These are phyloP conservation scores for Lordiphosa andalusiaca DNA, from an alignment of 2,888 invertebrate genomes.

Conservation along the genomic window DNA sequence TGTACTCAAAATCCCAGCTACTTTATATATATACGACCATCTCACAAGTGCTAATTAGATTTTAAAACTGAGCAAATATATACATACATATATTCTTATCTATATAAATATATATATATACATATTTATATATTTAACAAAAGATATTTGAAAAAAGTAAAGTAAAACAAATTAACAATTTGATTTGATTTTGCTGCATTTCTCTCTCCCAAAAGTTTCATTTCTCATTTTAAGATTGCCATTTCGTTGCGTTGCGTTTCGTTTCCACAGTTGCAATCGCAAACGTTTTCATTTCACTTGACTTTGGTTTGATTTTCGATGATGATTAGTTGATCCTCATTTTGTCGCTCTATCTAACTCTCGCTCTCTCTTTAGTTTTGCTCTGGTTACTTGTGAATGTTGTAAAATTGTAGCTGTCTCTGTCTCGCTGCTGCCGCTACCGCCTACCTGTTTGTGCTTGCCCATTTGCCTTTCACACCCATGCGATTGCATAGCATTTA, in stretches of 20 bases:
- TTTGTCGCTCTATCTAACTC: constrained; percentile 13
- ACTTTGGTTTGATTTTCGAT: constrained; percentile 8
- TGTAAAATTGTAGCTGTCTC: constrained; percentile 17
- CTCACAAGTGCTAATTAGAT: constrained; percentile 81
- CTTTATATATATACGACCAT: constrained; percentile 78
- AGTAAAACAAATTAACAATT: constrained; percentile 33
- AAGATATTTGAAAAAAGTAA: constrained; percentile 23
- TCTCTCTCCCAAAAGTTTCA: constrained; percentile 19
- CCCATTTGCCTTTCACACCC: not conserved
- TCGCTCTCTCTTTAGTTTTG: constrained; percentile 18
- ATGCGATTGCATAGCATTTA: constrained; percentile 20
- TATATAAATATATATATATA: constrained; percentile 20
- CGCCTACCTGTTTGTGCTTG: constrained; percentile 1
- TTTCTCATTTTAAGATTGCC: not conserved
- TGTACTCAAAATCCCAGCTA: constrained; percentile 43
- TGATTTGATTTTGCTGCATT: constrained; percentile 48
- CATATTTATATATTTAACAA: constrained; percentile 16
- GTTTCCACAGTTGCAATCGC: constrained; percentile 20
- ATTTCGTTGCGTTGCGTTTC: constrained; percentile 19
- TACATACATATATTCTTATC: constrained; percentile 8
- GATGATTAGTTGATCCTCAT: not conserved
- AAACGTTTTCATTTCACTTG: constrained; percentile 26
- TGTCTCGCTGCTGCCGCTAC: too few relatives aligned
- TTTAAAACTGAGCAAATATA: constrained; percentile 39
- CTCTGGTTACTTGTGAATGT: constrained; percentile 24